Conservation (phyloP, 2,113 vertebrate genomes). For the Merops nubicus region DNA sequence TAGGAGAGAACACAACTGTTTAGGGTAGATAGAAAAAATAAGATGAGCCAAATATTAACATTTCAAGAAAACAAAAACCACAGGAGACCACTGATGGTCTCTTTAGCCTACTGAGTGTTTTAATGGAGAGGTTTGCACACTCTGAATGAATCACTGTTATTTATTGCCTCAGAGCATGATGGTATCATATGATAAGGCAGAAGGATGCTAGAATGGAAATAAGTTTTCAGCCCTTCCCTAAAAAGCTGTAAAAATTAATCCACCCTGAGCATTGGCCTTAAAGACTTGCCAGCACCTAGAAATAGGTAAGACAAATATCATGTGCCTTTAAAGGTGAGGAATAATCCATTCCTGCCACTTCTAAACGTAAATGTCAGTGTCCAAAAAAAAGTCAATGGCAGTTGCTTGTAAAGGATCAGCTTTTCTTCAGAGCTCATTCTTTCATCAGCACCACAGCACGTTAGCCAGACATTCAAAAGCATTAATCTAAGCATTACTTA, state of each 20-base stretch:
- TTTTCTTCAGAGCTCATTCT: background rate
- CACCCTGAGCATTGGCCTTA: background rate
- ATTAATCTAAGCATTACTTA: background rate
- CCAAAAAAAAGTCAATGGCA: background rate
- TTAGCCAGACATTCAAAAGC: background rate
- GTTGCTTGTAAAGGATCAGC: background rate
- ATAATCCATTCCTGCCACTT: background rate
- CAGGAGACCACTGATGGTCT: conserved; percentile 54
- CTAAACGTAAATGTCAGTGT: background rate
- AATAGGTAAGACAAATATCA: background rate
- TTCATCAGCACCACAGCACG: background rate
- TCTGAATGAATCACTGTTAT: conserved; percentile 62
- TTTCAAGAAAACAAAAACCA: conserved; percentile 75
- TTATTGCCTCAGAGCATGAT: conserved; percentile 48
- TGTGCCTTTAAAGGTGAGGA: conserved; percentile 16
- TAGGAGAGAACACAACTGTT: conserved; percentile 8
- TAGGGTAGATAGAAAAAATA: conserved; percentile 40
- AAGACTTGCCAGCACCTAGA: background rate
- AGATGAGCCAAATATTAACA: conserved; percentile 68
- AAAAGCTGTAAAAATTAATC: conserved; percentile 43
- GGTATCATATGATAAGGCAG: background rate
- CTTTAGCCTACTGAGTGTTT: conserved; percentile 69
- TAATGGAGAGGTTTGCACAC: conserved; percentile 72
- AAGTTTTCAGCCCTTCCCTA: background rate
- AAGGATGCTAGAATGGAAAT: too few species aligned